phyloP scores from a whole-genome alignment of 2,113 vertebrate genomes.

The Brachypteracias leptosomus region DNA sequence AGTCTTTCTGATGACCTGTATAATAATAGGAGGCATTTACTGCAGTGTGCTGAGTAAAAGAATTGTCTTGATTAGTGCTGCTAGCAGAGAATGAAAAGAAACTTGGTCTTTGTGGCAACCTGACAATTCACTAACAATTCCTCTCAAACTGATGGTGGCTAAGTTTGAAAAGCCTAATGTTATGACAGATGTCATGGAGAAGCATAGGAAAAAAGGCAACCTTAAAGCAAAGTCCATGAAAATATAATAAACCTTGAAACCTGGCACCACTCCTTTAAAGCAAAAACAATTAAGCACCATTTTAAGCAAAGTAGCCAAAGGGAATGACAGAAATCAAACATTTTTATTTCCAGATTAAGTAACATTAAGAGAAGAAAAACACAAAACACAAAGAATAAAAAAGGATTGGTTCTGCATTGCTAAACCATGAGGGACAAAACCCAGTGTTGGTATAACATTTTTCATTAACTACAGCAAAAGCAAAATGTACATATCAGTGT shows the following conservation, averaged over 20 bases:
- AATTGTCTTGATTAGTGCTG: background rate
- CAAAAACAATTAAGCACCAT: slow-evolving; percentile 39
- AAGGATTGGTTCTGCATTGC: slow-evolving; percentile 45
- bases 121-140: background rate
- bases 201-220: background rate
- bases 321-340: slow-evolving; percentile 53
- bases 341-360: slow-evolving; percentile 57
- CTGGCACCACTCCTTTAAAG: background rate
- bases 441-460: slow-evolving; percentile 22
- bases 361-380: slow-evolving; percentile 34
- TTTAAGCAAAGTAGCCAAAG: slow-evolving; percentile 26
- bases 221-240: background rate
- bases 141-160: background rate
- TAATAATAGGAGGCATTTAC: background rate
- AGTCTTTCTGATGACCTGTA: background rate
- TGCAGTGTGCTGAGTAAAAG: background rate
- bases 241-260: slow-evolving; percentile 20
- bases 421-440: slow-evolving; percentile 53
- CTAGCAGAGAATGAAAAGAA: background rate
- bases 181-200: slow-evolving; percentile 20
- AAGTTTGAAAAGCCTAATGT: slow-evolving; percentile 4
- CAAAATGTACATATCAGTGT: slow-evolving; percentile 51
- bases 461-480: slow-evolving; percentile 59
- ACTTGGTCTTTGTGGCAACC: background rate
- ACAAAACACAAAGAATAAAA: slow-evolving; percentile 46